Evolutionary conservation across 2,888 invertebrate genomes (phyloP), one percentile per base, ranked within the genome.

Genomic region (Limenitis camilla): DNA sequence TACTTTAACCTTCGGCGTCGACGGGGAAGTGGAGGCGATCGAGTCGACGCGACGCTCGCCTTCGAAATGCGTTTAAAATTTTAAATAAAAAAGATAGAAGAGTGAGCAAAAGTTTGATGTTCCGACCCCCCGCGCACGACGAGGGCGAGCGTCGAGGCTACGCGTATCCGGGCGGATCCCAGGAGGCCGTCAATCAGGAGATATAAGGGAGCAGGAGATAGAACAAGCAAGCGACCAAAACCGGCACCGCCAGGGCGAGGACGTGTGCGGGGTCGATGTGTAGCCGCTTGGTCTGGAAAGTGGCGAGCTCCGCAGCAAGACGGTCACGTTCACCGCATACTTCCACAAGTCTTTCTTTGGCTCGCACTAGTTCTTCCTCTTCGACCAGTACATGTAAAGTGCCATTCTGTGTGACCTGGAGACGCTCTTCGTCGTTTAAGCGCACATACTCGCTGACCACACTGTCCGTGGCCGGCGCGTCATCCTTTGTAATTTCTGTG

Each of bases 301-400:
- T 74, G 40, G 88, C 79, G 64, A 94, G 86, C 71, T 92, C 90
- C 58, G 89, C 84, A 40, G 89, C 84, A 39, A 93, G 79, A 49
- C 89, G 84, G 52, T 90, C 83, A 64, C 91, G 90, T 66, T 93
- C 92, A 29, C 89, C 90, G 64, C 88, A 83, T 53, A 89, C 91
- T 62, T 89, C 88, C 54, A 91, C 91, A 86, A 92, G 94, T 63
- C 91, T 89, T 74, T 93, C 92, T 71, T 93, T 94, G 58, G 94
- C 88, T 44, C 91, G 85, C 52, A 92, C 91, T 64, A 94, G 80
- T 76, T 94, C 93, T 72, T 93, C 93, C 71, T 93, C 93, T 72
- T 93, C 93, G 71, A 92, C 92, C 28, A 93, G 81, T 67, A 90
- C 89, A 67, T 89, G 88, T 67, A 92, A 76, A 69, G 90, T 82